These are phyloP conservation scores for Pissodes strobi DNA, from an alignment of 1,140 invertebrate species.

Conservation along the genomic window DNA sequence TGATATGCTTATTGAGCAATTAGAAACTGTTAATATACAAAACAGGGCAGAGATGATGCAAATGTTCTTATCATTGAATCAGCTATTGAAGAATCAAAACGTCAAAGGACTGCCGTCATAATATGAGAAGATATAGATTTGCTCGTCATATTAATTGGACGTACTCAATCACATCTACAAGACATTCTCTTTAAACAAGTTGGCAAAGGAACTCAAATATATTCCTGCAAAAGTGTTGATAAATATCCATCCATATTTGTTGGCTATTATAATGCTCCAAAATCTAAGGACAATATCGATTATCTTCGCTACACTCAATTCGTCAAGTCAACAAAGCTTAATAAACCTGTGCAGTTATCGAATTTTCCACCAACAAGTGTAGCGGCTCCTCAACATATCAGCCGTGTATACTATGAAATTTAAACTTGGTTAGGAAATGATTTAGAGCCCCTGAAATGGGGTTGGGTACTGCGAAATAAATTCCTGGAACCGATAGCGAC, in stretches of 20 bases:
- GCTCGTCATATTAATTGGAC: constrained; percentile 51
- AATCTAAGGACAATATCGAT: constrained; percentile 40
- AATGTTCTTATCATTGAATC: constrained; percentile 52
- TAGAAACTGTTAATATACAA: constrained; percentile 47
- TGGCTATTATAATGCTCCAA: constrained; percentile 24
- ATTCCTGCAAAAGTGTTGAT: too few relatives aligned
- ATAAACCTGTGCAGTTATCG: too few relatives aligned
- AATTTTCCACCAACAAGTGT: constrained; percentile 44
- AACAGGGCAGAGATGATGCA: constrained; percentile 50
- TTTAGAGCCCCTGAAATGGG: constrained; percentile 53
- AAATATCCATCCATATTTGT: too few relatives aligned
- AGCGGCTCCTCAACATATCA: constrained; percentile 53
- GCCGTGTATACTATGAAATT: constrained; percentile 56
- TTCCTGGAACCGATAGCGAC: constrained; percentile 50
- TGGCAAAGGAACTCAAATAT: constrained; percentile 39
- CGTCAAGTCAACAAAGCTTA: constrained; percentile 7
- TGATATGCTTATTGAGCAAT: constrained; percentile 43
- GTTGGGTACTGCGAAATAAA: constrained; percentile 48
- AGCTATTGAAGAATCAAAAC: constrained; percentile 49
- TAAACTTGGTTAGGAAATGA: constrained; percentile 54
- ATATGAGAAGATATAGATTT: constrained; percentile 54
- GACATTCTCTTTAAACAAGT: constrained; percentile 23
- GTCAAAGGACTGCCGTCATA: constrained; percentile 47
- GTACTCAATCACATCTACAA: constrained; percentile 37
- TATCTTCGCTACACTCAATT: constrained; percentile 17